Percentiles rank a stretch among this genome's conserved stretches.
These are phyloP conservation scores for Psophia crepitans DNA, from an alignment of 2,113 vertebrate genomes.

Conservation along the genomic window DNA sequence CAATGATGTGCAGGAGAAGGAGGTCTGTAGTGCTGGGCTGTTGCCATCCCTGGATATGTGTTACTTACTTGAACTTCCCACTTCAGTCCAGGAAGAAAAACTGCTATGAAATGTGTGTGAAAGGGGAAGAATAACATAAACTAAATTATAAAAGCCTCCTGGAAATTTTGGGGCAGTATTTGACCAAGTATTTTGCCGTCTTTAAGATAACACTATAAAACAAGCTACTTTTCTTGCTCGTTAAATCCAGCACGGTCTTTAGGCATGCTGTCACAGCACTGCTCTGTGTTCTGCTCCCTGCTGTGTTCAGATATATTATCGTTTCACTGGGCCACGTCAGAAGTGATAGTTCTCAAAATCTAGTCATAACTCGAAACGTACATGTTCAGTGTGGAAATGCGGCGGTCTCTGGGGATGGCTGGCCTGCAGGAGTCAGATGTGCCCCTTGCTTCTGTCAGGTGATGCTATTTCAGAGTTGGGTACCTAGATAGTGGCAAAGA, in stretches of 20 bases:
- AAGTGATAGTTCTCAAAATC: background rate
- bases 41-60: background rate
- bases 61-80: background rate
- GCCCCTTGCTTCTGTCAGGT: background rate
- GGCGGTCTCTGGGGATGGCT: background rate
- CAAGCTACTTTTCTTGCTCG: background rate
- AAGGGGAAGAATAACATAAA: background rate
- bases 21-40: background rate
- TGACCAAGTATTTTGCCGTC: background rate
- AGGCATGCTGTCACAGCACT: background rate
- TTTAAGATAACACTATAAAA: background rate
- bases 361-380: background rate
- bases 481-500: background rate
- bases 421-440: background rate
- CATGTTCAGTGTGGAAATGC: accelerated
- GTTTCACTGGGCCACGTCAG: background rate
- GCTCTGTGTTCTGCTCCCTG: background rate
- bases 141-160: background rate
- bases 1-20: background rate
- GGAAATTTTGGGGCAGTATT: background rate
- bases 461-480: accelerated
- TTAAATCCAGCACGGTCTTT: background rate
- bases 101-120: background rate
- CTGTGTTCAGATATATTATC: accelerated
- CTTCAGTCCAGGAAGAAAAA: background rate